A percentile compares a stretch with the other conserved stretches of the same genome.
These are phyloP conservation scores for Phaedon cochleariae DNA, from an alignment of 2,888 invertebrate genomes.

Conservation along the genomic window DNA sequence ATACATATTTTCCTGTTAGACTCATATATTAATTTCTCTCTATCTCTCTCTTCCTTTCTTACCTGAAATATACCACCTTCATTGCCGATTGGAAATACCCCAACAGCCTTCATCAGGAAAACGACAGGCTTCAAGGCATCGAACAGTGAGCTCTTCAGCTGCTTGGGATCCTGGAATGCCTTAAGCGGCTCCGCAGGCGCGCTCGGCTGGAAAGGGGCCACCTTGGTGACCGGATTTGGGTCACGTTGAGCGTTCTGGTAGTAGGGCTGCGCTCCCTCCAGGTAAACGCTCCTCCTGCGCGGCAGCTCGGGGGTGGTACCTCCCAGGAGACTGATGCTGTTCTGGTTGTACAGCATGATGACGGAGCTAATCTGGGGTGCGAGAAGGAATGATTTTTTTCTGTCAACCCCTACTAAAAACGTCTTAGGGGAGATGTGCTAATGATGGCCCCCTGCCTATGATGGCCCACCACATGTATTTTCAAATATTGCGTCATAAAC, in stretches of 20 bases:
- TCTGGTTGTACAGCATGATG: conserved; percentile 30
- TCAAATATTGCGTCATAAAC: no score
- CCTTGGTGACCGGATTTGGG: conserved; percentile 45
- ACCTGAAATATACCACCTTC: conserved; percentile 59
- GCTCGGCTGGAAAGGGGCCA: conserved; percentile 46
- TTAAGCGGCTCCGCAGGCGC: conserved; percentile 34
- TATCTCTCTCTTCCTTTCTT: no score
- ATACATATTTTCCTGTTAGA: no score
- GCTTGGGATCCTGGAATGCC: conserved; percentile 29
- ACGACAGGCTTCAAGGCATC: conserved; percentile 63
- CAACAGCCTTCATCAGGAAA: conserved; percentile 65
- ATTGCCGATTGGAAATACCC: conserved; percentile 70
- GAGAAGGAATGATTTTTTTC: no score
- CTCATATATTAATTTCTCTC: no score
- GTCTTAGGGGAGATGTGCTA: no score
- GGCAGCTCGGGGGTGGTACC: conserved; percentile 21
- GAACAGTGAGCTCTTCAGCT: conserved; percentile 37
- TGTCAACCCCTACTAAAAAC: no score
- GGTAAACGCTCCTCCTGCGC: conserved; percentile 50
- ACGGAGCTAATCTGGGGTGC: conserved; percentile 39
- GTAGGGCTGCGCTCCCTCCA: conserved; percentile 51
- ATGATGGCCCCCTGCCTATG: no score
- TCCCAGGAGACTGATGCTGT: conserved; percentile 37
- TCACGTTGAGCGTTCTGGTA: conserved; percentile 38
- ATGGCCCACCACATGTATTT: no score